These are phyloP conservation scores for Scaptomyza hsui DNA, from an alignment of 1,140 invertebrate species.

Conservation along the genomic window DNA sequence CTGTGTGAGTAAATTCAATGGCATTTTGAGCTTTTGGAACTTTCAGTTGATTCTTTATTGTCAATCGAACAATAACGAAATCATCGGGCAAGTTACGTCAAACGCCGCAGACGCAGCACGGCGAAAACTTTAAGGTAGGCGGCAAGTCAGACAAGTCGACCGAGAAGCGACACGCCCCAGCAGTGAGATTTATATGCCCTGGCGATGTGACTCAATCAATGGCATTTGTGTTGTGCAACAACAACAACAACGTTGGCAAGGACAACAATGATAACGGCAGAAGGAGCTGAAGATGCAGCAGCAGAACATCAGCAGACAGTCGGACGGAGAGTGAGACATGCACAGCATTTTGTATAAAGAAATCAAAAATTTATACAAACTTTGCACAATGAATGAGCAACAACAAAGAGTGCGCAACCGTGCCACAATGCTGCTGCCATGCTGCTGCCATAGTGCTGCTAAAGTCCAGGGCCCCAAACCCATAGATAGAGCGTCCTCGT, in stretches of 20 bases:
- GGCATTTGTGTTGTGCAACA: slow-evolving; percentile 74
- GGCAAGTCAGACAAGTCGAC: slow-evolving; percentile 26
- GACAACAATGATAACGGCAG: slow-evolving; percentile 18
- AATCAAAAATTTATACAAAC: slow-evolving; percentile 82
- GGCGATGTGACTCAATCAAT: slow-evolving; percentile 81
- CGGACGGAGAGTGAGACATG: slow-evolving; percentile 59
- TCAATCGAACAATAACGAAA: slow-evolving; percentile 82
- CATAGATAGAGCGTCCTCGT: slow-evolving; percentile 43
- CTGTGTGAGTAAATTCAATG: slow-evolving; percentile 64
- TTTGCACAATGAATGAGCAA: slow-evolving; percentile 81
- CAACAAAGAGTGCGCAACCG: slow-evolving; percentile 62
- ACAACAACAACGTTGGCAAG: slow-evolving; percentile 12
- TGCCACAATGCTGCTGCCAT: slow-evolving; percentile 36
- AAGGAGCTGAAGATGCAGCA: slow-evolving; percentile 32
- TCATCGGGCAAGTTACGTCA: slow-evolving; percentile 80
- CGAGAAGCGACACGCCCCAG: slow-evolving; percentile 68
- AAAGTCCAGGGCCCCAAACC: slow-evolving; percentile 11
- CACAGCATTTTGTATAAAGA: slow-evolving; percentile 82
- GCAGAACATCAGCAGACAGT: slow-evolving; percentile 69
- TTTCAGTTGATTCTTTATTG: slow-evolving; percentile 82
- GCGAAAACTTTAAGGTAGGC: slow-evolving; percentile 79
- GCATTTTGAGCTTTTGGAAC: slow-evolving; percentile 76
- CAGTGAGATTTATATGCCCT: slow-evolving; percentile 81
- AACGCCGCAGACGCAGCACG: slow-evolving; percentile 72
- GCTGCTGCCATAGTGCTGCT: slow-evolving; percentile 14